phyloP scores from a whole-genome alignment of 2,113 vertebrate species.

The Lichenostomus cassidix region DNA sequence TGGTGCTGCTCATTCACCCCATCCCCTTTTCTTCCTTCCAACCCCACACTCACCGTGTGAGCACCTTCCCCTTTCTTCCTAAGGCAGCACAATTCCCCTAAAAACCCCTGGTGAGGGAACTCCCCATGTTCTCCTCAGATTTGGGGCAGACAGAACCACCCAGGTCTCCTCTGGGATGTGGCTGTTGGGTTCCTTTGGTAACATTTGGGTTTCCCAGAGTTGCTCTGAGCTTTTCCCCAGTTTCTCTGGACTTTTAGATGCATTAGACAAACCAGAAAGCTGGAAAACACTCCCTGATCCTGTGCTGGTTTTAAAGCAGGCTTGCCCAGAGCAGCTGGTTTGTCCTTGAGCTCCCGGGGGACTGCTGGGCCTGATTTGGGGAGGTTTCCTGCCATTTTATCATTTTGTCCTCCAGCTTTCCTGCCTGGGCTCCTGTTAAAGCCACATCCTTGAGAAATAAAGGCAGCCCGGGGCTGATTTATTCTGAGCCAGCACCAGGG shows the following conservation, averaged over 20 bases:
- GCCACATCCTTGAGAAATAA: not conserved
- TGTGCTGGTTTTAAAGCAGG: not conserved
- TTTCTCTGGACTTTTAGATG: fast-evolving
- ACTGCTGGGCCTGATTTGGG: not conserved
- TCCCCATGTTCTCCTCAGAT: not conserved
- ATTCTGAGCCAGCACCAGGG: not conserved
- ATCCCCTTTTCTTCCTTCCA: not conserved
- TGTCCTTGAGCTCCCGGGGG: not conserved
- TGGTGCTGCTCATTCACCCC: not conserved
- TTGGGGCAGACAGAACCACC: not conserved
- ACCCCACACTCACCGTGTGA: not conserved
- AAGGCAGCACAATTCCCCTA: not conserved
- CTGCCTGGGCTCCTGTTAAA: not conserved
- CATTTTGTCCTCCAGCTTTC: not conserved
- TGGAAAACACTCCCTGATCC: not conserved
- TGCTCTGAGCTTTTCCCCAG: not conserved
- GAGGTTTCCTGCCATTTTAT: not conserved
- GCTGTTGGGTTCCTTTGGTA: not conserved
- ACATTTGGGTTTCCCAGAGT: not conserved
- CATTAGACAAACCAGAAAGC: not conserved
- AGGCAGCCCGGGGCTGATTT: not conserved
- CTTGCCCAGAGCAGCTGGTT: not conserved
- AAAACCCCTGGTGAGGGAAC: not conserved
- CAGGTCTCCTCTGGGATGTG: not conserved
- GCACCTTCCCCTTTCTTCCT: not conserved